Base-by-base conservation (phyloP, 2,113 vertebrate species). In the Lutjanus erythropterus region DNA sequence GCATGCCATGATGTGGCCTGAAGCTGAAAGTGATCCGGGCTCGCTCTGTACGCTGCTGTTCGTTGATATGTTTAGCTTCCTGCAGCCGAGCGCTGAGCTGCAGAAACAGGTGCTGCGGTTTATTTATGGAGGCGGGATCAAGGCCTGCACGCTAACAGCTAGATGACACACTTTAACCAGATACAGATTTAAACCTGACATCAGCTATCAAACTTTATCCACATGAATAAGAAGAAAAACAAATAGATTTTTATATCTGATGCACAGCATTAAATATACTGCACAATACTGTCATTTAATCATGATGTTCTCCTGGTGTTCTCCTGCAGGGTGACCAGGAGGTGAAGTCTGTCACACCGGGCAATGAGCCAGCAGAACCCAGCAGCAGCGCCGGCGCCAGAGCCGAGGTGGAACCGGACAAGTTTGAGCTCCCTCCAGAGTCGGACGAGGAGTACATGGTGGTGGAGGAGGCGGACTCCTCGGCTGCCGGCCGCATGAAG, bases 391-490 rank as follows among this genome's bases (percentile, higher is more conserved):
- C 59, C 9, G 72, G 87, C 60, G 88, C 83, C 83, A 73, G 83
- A 64, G 86, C 61, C 70, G 94, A 89, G 15, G 64, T 94, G 60
- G 96, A 96, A 1, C 94, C 96, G 0, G 90, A 95, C 87, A 94
- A 95, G 75, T 94, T 91, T 0, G 94, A 96, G 47, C 92, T 94
- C 8, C 95, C 96, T 0, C 94, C 96, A 25, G 97, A 98, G 52
- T 99, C 98, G 0, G 98, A 99, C 37, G 98, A 99, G 89, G 98
- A 99, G 78, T 99, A 97, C 92, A 96, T 96, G 75, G 93, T 97
- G 0, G 97, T 97, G 92, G 97, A 99, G 93, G 95, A 96, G 82
- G 93, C 87, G 0, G 89, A 93, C 39, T 94, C 96, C 14, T 93
- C 96, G 18, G 91, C 93, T 52, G 95, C 95, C 31, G 46, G 94